These are phyloP conservation scores for Scyliorhinus canicula DNA, from an alignment of 2,797 vertebrate species.

Conservation along the genomic window DNA sequence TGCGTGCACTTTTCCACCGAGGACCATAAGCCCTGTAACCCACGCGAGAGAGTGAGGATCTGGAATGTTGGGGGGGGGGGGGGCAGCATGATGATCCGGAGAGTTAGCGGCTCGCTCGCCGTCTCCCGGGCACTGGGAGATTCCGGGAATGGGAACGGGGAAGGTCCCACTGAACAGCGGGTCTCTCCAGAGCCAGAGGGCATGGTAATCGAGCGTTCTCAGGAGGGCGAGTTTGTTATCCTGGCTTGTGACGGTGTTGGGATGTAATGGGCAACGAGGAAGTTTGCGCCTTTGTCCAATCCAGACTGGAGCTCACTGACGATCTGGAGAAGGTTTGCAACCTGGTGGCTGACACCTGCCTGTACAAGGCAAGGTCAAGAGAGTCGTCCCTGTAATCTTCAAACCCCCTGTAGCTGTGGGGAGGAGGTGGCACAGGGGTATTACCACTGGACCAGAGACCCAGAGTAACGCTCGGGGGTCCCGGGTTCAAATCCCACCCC, in stretches of 20 bases:
- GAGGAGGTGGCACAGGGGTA: no score
- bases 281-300: constrained; percentile 64
- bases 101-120: constrained; percentile 70
- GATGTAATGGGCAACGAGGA: constrained; percentile 67
- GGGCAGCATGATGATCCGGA: constrained; percentile 64
- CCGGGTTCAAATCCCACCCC: no score
- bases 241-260: constrained; percentile 76
- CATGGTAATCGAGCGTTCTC: constrained; percentile 58
- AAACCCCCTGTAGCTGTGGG: no score
- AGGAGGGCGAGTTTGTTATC: constrained; percentile 67
- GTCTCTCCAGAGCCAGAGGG: constrained; percentile 74
- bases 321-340: constrained; percentile 67
- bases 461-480: no score
- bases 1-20: constrained; percentile 69
- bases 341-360: constrained; percentile 71
- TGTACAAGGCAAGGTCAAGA: constrained; percentile 65
- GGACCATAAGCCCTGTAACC: constrained; percentile 71
- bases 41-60: constrained; percentile 69
- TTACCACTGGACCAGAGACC: no score
- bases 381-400: no score
- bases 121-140: constrained; percentile 72
- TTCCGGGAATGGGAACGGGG: constrained; percentile 73
- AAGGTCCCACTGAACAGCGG: constrained; percentile 68
- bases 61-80: constrained; percentile 71
- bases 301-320: constrained; percentile 61